Conservation (phyloP, 2,888 invertebrate genomes). For the Seira ritae region DNA sequence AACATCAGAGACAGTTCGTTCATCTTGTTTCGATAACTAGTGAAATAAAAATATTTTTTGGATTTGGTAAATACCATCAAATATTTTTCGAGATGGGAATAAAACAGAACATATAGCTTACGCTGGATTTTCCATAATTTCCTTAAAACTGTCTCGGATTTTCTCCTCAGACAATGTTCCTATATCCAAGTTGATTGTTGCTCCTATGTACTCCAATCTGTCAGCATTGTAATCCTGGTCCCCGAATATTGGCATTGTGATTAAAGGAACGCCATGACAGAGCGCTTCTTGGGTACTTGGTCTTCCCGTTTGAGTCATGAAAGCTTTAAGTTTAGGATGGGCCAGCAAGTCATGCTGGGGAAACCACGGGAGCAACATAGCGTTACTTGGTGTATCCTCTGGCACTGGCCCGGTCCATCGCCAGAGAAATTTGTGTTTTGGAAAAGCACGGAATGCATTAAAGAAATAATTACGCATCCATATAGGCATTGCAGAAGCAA, state of each 20-base stretch:
- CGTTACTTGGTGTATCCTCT: slow-evolving; percentile 67
- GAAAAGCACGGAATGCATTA: slow-evolving; percentile 54
- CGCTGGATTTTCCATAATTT: slow-evolving; percentile 32
- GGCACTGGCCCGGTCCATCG: slow-evolving; percentile 69
- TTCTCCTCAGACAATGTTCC: not conserved
- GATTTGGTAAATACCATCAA: too few species aligned
- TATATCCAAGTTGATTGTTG: slow-evolving; percentile 50
- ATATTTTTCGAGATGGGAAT: not conserved
- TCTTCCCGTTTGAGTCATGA: slow-evolving; percentile 59
- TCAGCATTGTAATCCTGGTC: slow-evolving; percentile 68
- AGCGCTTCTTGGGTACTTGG: slow-evolving; percentile 68
- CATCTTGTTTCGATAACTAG: slow-evolving; percentile 32
- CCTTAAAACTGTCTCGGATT: slow-evolving; percentile 19
- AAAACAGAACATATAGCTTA: slow-evolving; percentile 11
- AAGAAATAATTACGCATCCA: slow-evolving; percentile 57
- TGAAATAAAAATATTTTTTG: slow-evolving; percentile 6
- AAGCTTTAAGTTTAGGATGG: slow-evolving; percentile 59
- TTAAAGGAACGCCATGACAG: slow-evolving; percentile 67
- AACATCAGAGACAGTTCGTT: slow-evolving; percentile 49
- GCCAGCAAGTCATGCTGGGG: slow-evolving; percentile 73
- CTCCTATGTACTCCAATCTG: slow-evolving; percentile 45
- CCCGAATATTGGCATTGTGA: slow-evolving; percentile 61
- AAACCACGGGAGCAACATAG: slow-evolving; percentile 69
- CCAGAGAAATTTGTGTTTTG: slow-evolving; percentile 69
- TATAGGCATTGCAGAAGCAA: slow-evolving; percentile 30